Percentiles rank a stretch among this genome's conserved stretches.
Conservation (phyloP, 2,113 vertebrate genomes). For the Pionites leucogaster region DNA sequence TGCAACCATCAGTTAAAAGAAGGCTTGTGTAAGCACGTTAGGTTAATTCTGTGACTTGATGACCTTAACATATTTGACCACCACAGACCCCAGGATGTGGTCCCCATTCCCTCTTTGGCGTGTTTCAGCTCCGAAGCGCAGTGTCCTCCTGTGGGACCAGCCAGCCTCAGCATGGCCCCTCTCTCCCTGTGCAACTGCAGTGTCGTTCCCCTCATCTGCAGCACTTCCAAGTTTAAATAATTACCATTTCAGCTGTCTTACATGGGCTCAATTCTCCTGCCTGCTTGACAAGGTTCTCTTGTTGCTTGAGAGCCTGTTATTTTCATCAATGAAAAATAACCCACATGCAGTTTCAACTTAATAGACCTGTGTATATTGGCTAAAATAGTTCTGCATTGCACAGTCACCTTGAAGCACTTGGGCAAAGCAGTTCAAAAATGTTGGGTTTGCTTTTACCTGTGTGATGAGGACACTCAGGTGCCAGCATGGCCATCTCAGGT, state of each 20-base stretch:
- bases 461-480: not conserved
- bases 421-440: not conserved
- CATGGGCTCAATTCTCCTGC: not conserved
- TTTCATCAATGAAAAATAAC: conserved; percentile 30
- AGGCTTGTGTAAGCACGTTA: not conserved
- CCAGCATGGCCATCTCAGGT: not conserved
- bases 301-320: conserved; percentile 12
- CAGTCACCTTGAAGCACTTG: not conserved
- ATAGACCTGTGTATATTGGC: not conserved
- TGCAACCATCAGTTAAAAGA: not conserved
- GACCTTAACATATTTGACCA: accelerated
- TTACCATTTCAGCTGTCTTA: not conserved
- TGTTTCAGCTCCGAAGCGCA: not conserved
- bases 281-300: not conserved
- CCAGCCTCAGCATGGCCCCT: not conserved
- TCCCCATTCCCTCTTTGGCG: accelerated
- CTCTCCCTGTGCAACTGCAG: not conserved
- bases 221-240: not conserved
- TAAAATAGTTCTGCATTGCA: not conserved
- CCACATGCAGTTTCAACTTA: not conserved
- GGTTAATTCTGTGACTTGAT: not conserved
- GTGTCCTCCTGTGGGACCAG: accelerated
- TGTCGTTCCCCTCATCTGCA: not conserved
- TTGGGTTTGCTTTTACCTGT: not conserved
- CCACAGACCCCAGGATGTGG: accelerated